These are phyloP conservation scores for Lasioglossum villosulum DNA, from an alignment of 2,888 invertebrate species.

Conservation along the genomic window DNA sequence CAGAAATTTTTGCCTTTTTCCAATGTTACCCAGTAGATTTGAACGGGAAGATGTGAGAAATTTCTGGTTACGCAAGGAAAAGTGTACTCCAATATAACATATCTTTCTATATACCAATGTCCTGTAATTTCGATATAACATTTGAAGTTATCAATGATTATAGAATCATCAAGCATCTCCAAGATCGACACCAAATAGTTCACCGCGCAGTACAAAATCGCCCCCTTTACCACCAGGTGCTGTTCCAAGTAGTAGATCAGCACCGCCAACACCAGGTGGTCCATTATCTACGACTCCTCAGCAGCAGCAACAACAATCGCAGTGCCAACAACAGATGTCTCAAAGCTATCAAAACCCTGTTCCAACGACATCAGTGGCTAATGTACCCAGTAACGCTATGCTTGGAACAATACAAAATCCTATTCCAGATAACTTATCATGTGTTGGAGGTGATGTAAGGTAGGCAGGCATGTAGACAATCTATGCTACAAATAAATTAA, in stretches of 20 bases:
- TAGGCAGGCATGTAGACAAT: constrained; percentile 80
- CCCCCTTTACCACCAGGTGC: constrained; percentile 90
- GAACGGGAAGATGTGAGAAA: too few relatives aligned
- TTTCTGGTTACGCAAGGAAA: too few relatives aligned
- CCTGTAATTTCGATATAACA: neutral
- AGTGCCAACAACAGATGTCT: constrained; percentile 79
- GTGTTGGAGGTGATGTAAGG: constrained; percentile 87
- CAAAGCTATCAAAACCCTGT: constrained; percentile 82
- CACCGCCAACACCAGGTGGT: constrained; percentile 85
- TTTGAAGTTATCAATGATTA: constrained; percentile 46
- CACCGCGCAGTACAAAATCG: constrained; percentile 93
- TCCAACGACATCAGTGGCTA: constrained; percentile 77
- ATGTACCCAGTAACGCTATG: constrained; percentile 77
- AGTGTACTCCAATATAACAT: neutral
- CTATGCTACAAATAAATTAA: constrained; percentile 45
- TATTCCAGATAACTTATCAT: constrained; percentile 85
- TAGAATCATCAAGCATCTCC: constrained; percentile 94
- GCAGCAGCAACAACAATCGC: constrained; percentile 76
- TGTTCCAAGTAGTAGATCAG: constrained; percentile 83
- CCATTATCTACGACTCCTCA: constrained; percentile 78
- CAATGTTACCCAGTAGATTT: too few relatives aligned
- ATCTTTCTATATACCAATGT: neutral
- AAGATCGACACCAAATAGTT: constrained; percentile 94
- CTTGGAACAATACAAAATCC: constrained; percentile 82
- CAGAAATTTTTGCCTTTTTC: too few relatives aligned